Conservation (phyloP, 2,113 vertebrate species). For the Apodemus sylvaticus region DNA sequence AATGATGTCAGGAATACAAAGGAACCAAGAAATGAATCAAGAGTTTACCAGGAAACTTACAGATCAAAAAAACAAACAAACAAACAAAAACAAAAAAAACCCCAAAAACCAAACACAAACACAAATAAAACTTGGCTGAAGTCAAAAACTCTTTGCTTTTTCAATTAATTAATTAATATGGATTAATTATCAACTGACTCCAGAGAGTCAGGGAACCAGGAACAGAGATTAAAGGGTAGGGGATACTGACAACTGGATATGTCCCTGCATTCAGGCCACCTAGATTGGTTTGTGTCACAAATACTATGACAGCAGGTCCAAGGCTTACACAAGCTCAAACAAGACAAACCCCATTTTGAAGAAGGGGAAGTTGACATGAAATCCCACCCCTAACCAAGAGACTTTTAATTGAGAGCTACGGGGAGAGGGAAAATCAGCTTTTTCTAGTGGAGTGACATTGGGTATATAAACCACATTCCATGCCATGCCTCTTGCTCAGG, state of each 20-base stretch:
- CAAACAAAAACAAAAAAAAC: neutral
- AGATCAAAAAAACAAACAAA: neutral
- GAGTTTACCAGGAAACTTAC: neutral
- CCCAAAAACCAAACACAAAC: neutral
- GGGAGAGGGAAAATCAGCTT: neutral
- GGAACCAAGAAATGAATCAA: neutral
- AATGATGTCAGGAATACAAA: neutral
- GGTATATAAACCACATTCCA: neutral
- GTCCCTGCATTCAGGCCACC: neutral
- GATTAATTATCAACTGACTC: neutral
- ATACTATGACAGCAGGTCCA: neutral
- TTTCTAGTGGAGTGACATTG: neutral
- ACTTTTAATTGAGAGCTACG: neutral
- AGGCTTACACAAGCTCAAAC: neutral
- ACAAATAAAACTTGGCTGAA: neutral
- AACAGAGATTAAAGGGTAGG: neutral
- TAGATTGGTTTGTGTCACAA: neutral
- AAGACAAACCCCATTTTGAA: neutral
- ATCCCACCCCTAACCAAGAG: too few relatives aligned
- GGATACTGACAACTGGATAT: neutral
- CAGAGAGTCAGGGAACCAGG: neutral
- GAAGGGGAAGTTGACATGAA: neutral
- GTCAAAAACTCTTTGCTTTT: neutral
- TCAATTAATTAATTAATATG: neutral
- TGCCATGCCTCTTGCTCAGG: neutral